A percentile compares a stretch with the other conserved stretches of the same genome.
Evolutionary conservation across 2,888 invertebrate genomes (phyloP).

Genomic region (Exephanes ischioxanthus): DNA sequence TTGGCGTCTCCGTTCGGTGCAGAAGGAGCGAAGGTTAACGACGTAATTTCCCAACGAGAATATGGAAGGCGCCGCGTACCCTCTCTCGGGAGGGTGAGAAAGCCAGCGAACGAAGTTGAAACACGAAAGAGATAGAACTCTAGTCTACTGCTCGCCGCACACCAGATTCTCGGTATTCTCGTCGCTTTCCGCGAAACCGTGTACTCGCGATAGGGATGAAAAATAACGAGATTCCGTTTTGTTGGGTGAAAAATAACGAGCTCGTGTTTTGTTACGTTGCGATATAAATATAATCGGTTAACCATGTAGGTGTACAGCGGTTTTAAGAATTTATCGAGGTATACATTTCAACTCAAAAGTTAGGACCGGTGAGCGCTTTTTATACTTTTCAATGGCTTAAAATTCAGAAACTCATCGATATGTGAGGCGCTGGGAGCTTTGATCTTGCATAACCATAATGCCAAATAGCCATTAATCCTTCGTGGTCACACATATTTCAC

Average conservation of each 20-base stretch:
- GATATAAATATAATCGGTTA: conserved; percentile 6
- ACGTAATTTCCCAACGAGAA: conserved; percentile 68
- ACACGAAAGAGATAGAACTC: conserved; percentile 54
- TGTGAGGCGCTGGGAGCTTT: no score
- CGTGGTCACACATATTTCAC: no score
- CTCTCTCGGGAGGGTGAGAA: conserved; percentile 41
- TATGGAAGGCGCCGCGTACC: conserved; percentile 57
- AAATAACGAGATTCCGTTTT: conserved; percentile 20
- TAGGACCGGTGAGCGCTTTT: no score
- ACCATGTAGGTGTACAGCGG: not conserved
- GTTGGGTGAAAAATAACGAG: conserved; percentile 29
- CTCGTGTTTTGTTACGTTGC: conserved; percentile 11
- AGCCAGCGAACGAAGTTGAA: conserved; percentile 49
- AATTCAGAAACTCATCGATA: no score
- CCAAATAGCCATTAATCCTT: no score
- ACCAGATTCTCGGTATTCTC: conserved; percentile 46
- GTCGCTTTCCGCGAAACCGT: conserved; percentile 34
- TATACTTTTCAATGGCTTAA: no score
- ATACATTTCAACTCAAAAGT: no score
- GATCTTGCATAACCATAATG: no score
- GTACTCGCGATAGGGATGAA: conserved; percentile 33
- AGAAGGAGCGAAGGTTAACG: conserved; percentile 65
- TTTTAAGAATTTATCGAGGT: not conserved
- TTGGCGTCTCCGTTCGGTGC: conserved; percentile 55
- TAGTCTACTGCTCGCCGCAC: conserved; percentile 12